These are phyloP conservation scores for Acanthornis magna DNA, from an alignment of 2,797 vertebrate species.

Conservation along the genomic window DNA sequence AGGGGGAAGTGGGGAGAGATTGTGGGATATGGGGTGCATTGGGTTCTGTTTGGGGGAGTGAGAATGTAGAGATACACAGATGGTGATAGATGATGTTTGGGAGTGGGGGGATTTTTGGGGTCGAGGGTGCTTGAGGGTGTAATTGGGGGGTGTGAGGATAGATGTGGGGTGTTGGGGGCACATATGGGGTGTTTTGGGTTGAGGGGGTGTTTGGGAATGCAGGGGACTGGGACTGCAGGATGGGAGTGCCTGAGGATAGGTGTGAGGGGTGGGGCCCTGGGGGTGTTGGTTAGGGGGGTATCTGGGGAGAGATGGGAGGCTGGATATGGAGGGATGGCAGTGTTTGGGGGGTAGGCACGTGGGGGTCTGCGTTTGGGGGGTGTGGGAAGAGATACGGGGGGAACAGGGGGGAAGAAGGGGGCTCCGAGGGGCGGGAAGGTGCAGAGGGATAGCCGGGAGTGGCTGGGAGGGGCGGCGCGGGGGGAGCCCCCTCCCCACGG, in stretches of 20 bases:
- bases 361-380: background rate
- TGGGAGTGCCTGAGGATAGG: background rate
- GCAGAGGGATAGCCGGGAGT: background rate
- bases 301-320: background rate
- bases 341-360: background rate
- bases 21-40: background rate
- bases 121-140: background rate
- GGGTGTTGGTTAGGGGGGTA: background rate
- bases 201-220: background rate
- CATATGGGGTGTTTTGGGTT: background rate
- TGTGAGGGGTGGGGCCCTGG: background rate
- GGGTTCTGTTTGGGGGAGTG: too few relatives aligned
- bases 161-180: background rate
- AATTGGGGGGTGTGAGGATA: background rate
- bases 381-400: background rate
- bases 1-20: background rate
- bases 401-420: background rate
- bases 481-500: background rate
- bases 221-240: background rate
- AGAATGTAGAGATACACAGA: background rate
- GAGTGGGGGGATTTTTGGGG: background rate
- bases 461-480: background rate
- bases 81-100: background rate
- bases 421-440: background rate
- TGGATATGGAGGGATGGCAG: too few relatives aligned